These are phyloP conservation scores for Schizopygopsis pylzovi DNA, from an alignment of 2,797 vertebrate species.

Conservation along the genomic window DNA sequence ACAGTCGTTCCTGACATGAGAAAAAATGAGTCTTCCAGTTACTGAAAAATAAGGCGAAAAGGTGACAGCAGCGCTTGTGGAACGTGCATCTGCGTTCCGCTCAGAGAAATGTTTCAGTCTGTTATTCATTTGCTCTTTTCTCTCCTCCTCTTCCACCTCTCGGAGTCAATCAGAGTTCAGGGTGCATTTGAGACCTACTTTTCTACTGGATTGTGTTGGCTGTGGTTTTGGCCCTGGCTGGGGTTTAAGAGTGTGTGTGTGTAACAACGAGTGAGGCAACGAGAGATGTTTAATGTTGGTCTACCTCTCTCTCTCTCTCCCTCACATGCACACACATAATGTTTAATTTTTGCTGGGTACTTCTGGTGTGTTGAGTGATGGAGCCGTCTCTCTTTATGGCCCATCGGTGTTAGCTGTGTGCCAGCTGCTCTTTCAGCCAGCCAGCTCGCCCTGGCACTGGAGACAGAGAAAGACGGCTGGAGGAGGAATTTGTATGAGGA, in stretches of 20 bases:
- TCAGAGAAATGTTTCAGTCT: constrained; percentile 55
- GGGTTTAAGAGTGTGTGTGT: constrained; percentile 24
- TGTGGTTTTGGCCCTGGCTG: constrained; percentile 46
- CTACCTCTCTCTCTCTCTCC: neutral
- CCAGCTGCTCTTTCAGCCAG: constrained; percentile 42
- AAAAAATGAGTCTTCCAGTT: constrained; percentile 9
- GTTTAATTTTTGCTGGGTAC: constrained; percentile 26
- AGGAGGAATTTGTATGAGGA: constrained; percentile 21
- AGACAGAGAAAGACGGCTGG: neutral
- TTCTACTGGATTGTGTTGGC: constrained; percentile 59
- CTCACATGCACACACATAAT: constrained; percentile 3
- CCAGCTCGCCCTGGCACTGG: constrained; percentile 21
- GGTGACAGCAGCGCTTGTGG: neutral
- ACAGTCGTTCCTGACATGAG: constrained; percentile 6
- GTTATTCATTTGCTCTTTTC: constrained; percentile 47
- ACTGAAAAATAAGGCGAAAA: neutral
- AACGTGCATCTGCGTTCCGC: constrained; percentile 55
- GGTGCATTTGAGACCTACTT: constrained; percentile 51
- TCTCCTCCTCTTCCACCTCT: constrained; percentile 32
- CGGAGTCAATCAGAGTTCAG: constrained; percentile 61
- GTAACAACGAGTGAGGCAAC: neutral
- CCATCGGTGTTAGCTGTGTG: constrained; percentile 39
- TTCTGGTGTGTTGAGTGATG: constrained; percentile 43
- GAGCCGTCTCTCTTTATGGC: constrained; percentile 33
- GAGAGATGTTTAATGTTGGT: constrained; percentile 31